phyloP scores from a whole-genome alignment of 2,113 vertebrate genomes.

The Tyto alba region DNA sequence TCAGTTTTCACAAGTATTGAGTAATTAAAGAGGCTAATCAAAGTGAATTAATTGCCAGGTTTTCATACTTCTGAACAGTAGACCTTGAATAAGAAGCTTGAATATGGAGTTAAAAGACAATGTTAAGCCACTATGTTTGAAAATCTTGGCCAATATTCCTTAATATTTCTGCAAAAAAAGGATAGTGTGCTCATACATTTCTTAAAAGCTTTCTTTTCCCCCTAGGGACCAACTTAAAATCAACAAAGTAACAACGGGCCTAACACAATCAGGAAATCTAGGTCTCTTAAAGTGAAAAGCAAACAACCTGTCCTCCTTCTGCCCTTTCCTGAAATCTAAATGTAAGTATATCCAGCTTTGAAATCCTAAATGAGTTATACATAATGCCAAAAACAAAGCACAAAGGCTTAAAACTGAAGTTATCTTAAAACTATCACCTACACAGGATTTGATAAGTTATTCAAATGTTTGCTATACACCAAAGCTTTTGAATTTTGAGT shows the following conservation, averaged over 20 bases:
- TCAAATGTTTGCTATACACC: slow-evolving; percentile 36
- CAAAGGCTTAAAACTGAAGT: slow-evolving; percentile 29
- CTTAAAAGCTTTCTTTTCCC: slow-evolving; percentile 16
- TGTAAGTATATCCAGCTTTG: slow-evolving; percentile 68
- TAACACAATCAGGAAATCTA: background rate
- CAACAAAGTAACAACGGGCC: background rate
- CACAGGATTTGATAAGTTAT: background rate
- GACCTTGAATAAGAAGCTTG: background rate
- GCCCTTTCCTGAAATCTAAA: slow-evolving; percentile 34
- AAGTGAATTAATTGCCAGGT: background rate
- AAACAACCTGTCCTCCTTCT: background rate
- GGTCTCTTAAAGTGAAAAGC: background rate
- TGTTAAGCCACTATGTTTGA: background rate
- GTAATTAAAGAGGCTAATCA: background rate
- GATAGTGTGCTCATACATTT: background rate
- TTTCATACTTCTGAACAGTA: slow-evolving; percentile 30
- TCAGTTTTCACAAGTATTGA: background rate
- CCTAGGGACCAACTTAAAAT: slow-evolving; percentile 39
- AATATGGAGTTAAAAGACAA: background rate
- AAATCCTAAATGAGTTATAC: background rate
- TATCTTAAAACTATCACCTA: slow-evolving; percentile 41
- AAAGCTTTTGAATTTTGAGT: slow-evolving; percentile 30
- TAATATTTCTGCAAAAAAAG: background rate
- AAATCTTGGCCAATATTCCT: background rate
- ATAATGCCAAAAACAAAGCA: slow-evolving; percentile 22